Conservation (phyloP, 64 coral and sea anemone genomes). For the Actinia equina region DNA sequence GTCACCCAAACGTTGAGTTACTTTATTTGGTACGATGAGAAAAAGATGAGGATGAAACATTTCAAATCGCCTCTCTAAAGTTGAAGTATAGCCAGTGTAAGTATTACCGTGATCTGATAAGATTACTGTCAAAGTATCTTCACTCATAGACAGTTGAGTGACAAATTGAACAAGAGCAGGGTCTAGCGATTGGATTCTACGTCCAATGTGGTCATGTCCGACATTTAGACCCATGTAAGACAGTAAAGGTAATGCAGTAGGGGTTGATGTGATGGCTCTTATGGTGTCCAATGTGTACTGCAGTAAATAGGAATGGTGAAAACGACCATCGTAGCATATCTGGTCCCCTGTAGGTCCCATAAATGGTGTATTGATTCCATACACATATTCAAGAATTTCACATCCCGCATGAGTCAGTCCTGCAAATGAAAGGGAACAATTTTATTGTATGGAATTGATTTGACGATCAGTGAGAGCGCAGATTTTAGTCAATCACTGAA, state of each 20-base stretch:
- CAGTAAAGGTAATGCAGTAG: constrained; percentile 14
- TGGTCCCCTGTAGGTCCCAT: constrained; percentile 40
- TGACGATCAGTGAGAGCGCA: neutral
- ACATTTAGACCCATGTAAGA: constrained; percentile 42
- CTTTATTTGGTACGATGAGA: constrained; percentile 45
- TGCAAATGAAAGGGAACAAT: neutral
- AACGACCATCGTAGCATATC: constrained; percentile 51
- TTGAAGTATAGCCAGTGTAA: constrained; percentile 27
- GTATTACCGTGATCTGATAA: constrained; percentile 60
- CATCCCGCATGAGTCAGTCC: constrained; percentile 56
- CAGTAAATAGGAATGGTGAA: constrained; percentile 47
- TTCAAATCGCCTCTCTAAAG: constrained; percentile 43
- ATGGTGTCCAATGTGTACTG: constrained; percentile 17
- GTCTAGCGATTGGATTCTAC: constrained; percentile 35
- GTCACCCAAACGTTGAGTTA: constrained; percentile 16
- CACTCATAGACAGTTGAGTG: neutral
- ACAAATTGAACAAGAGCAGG: neutral
- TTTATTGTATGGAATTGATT: neutral
- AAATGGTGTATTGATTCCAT: constrained; percentile 33
- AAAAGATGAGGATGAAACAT: no score
- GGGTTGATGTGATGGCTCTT: constrained; percentile 1
- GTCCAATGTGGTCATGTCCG: constrained; percentile 16
- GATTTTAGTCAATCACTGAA: neutral
- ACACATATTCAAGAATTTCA: constrained; percentile 3
- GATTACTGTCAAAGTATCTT: constrained; percentile 31